Evolutionary conservation across 2,113 vertebrate genomes (phyloP), one percentile per base, ranked within the genome.

Genomic region (Carettochelys insculpta): DNA sequence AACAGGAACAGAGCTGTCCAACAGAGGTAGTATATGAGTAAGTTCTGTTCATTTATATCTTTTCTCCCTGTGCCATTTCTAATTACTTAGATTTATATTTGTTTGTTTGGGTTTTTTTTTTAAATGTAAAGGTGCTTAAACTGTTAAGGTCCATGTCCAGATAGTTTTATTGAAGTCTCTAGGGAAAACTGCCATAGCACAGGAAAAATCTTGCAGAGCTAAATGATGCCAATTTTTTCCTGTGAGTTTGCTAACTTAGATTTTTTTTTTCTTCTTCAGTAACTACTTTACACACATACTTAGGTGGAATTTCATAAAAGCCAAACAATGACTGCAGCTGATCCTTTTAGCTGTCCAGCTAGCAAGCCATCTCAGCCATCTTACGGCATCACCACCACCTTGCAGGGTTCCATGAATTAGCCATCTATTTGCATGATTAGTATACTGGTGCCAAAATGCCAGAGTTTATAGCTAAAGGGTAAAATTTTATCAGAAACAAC

Each of bases 51-150:
- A 1, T 31, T 58, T 89, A 1, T 0, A n/a, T 90, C 25, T 90
- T 83, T 92, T n/a, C 50, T 88, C 56, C 73, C 9, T 79, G 56
- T 91, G 84, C 47, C 86, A 22, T 89, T 92, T 77, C 78, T 80
- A 75, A 16, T 29, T 85, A 16, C 41, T 83, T 85, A 16, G 2
- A 53, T 85, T 90, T 73, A 4, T 78, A 54, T 92, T n/a, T n/a
- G n/a, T n/a, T n/a, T n/a, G n/a, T n/a, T n/a, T n/a, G n/a, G n/a
- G n/a, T n/a, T n/a, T 87, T 41, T 71, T 38, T 38, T 41, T 41
- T 71, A 41, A 41, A 38, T 10, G 47, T 2, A 85, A 56, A 56
- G 81, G 54, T 82, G 75, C 45, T 3, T 51, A 34, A 73, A 31
- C 48, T 80, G 41, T 87, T 91, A 81, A 25, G 80, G n/a, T 5